Conservation (phyloP, 53 echinoderm and acorn worm genomes). For the Holothuria scabra region DNA sequence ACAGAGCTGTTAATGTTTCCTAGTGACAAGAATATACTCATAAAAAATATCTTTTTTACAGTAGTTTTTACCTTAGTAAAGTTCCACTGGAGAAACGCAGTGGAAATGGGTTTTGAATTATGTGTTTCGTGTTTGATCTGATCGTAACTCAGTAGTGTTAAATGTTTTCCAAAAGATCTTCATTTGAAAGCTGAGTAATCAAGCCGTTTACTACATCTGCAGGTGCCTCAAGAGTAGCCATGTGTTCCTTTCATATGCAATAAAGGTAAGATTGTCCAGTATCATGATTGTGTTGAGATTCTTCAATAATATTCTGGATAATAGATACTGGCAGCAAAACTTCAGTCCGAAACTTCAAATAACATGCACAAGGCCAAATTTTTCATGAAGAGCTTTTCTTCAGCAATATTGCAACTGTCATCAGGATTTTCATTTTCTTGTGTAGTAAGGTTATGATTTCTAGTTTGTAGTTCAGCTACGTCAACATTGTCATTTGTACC, state of each 20-base stretch:
- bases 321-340: too few relatives aligned
- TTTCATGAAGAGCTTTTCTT: neutral
- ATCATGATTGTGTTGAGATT: too few relatives aligned
- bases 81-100: conserved; percentile 37
- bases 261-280: conserved; percentile 35
- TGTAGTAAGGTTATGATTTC: too few relatives aligned
- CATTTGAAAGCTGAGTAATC: conserved; percentile 1
- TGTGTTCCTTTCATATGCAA: conserved; percentile 35
- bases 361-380: neutral
- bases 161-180: conserved; percentile 28
- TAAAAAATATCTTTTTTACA: conserved; percentile 27
- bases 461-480: too few relatives aligned
- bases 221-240: conserved; percentile 11
- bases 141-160: conserved; percentile 20
- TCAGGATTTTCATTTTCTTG: too few relatives aligned
- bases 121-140: conserved; percentile 52
- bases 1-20: conserved; percentile 43
- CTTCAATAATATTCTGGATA: too few relatives aligned
- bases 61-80: conserved; percentile 48
- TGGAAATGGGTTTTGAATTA: conserved; percentile 46
- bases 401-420: neutral
- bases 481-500: neutral
- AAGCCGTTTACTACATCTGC: neutral
- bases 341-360: too few relatives aligned
- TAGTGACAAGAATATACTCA: conserved; percentile 50